These are phyloP conservation scores for Blastobasis lacticolella DNA, from an alignment of 2,888 invertebrate species.

Conservation along the genomic window DNA sequence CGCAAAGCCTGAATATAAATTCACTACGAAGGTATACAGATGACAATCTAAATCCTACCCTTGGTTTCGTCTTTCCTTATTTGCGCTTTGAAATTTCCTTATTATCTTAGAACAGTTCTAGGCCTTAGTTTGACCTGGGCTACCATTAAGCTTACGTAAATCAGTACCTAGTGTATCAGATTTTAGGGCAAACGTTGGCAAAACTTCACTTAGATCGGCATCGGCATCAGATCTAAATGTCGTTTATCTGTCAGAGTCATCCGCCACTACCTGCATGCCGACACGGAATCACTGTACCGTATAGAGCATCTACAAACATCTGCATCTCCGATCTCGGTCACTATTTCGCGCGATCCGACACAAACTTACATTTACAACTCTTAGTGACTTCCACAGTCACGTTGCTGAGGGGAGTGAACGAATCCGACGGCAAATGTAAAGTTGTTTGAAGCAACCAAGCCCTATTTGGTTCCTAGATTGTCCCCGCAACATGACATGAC, in stretches of 20 bases:
- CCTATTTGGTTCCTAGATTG: slow-evolving; percentile 41
- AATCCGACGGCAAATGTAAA: slow-evolving; percentile 6
- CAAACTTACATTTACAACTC: too few species aligned
- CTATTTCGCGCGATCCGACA: slow-evolving; percentile 29
- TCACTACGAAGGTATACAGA: too few species aligned
- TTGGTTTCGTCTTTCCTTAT: too few species aligned
- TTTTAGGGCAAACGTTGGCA: neutral
- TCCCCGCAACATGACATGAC: slow-evolving; percentile 43
- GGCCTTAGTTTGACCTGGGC: neutral
- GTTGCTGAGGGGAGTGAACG: slow-evolving; percentile 7
- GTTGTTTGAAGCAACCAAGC: slow-evolving; percentile 15
- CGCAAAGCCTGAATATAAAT: too few species aligned
- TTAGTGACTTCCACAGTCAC: neutral
- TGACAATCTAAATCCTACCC: too few species aligned
- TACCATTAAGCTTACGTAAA: too few species aligned
- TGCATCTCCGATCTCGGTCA: slow-evolving; percentile 40
- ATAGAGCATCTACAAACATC: slow-evolving; percentile 19
- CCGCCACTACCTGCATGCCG: slow-evolving; percentile 42
- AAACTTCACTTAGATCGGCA: neutral
- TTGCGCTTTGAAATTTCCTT: neutral
- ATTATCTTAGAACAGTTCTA: slow-evolving; percentile 1
- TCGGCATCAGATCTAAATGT: slow-evolving; percentile 34
- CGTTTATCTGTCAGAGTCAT: slow-evolving; percentile 56
- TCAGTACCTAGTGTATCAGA: too few species aligned
- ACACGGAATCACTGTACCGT: slow-evolving; percentile 32